Base-by-base conservation (phyloP, 2,113 vertebrate species). In the Picathartes gymnocephalus region DNA sequence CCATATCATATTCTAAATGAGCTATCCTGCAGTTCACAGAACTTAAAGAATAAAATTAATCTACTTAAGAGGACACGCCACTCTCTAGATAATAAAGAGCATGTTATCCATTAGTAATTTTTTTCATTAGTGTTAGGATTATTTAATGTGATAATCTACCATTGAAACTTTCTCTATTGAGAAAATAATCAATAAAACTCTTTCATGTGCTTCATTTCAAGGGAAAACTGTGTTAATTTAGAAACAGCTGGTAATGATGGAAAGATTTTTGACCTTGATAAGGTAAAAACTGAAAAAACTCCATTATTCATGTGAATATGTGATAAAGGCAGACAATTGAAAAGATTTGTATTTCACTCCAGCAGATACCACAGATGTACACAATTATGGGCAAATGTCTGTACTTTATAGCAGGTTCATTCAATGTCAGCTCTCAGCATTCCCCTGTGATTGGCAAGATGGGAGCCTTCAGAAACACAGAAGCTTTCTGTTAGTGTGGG, bases 241-340 rank as follows among this genome's bases (percentile, higher is more conserved):
- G 23, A 93, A 81, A 50, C 15, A 62, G 16, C 23, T 77, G 7
- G 54, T 69, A 93, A 80, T 31, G 47, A 90, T 73, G 50, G 68
- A 72, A 23, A 70, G 13, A 81, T 81, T 74, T 92, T 74, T 74
- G 82, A 95, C 45, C n/a, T 90, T 83, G 10, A 15, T 61, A 68
- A 21, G 45, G 64, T 96, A 78, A 93, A 92, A 95, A 95, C 40
- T 73, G 62, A 96, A 95, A 95, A 80, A 94, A 58, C 10, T 61
- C n/a, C 2, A 73, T 94, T 50, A 54, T 62, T 74, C 66, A 51
- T 33, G 11, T 56, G 53, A 56, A 31, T 53, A 42, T 39, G 13
- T 35, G 11, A 64, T 74, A 73, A 81, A 93, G 35, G 19, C 47
- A 81, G 7, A 65, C n/a, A 82, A 73, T 11, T 70, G 2, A 65